Evolutionary conservation across 2,113 vertebrate genomes (phyloP).

Genomic region (Poicephalus meyeri): DNA sequence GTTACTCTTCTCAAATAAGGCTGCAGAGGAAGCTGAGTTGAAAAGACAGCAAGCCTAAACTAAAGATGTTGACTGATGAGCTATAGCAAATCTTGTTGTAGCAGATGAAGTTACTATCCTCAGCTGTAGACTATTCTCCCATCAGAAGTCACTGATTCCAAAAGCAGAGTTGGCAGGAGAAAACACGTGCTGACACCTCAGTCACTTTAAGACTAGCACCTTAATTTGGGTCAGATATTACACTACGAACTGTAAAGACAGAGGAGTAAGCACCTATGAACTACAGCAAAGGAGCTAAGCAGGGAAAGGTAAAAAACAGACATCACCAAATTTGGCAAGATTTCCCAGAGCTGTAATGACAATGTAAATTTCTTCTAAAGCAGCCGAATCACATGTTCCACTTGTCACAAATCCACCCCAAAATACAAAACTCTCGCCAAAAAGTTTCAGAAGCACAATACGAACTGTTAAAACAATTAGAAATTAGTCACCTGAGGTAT

Average conservation of each 20-base stretch:
- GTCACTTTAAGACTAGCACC: not conserved
- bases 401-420: not conserved
- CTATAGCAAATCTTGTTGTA: slow-evolving; percentile 54
- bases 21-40: not conserved
- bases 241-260: not conserved
- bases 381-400: not conserved
- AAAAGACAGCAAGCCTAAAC: slow-evolving; percentile 4
- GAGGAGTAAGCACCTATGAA: not conserved
- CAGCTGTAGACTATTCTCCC: not conserved
- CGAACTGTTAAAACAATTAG: not conserved
- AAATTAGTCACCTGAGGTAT: not conserved
- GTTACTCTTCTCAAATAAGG: not conserved
- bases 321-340: not conserved
- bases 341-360: not conserved
- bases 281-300: not conserved
- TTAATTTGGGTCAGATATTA: not conserved
- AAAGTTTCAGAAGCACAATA: not conserved
- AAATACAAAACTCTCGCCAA: not conserved
- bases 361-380: not conserved
- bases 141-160: slow-evolving; percentile 21
- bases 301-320: not conserved
- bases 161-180: not conserved
- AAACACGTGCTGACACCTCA: not conserved
- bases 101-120: slow-evolving; percentile 64
- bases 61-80: slow-evolving; percentile 2